phyloP scores from a whole-genome alignment of 2,797 vertebrate species.

The Amniataba percoides region DNA sequence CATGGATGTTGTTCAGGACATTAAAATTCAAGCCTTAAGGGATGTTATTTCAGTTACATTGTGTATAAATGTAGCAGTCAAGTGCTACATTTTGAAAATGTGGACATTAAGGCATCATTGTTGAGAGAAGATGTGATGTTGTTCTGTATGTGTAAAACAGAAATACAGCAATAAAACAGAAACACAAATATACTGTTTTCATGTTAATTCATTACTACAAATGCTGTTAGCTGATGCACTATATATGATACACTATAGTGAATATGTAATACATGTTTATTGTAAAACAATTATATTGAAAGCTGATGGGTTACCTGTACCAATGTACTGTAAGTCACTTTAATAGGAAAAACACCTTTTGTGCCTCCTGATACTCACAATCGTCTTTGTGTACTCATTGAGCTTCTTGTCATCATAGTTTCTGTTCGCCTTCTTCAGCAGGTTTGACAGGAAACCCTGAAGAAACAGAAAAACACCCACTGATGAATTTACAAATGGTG shows the following conservation, averaged over 20 bases:
- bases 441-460: constrained; percentile 95
- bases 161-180: no score
- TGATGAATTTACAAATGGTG: not conserved
- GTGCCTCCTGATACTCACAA: constrained; percentile 84
- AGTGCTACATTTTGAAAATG: not conserved
- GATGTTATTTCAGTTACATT: constrained; percentile 18
- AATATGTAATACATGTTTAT: not conserved
- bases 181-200: not conserved
- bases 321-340: not conserved
- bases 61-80: constrained; percentile 5
- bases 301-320: not conserved
- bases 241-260: not conserved
- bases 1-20: constrained; percentile 14
- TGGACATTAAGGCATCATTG: not conserved
- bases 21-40: constrained; percentile 23
- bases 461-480: constrained; percentile 1
- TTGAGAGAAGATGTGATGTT: not conserved
- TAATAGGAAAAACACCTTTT: not conserved
- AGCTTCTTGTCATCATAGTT: constrained; percentile 94
- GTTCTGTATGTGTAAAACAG: not conserved
- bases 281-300: no score
- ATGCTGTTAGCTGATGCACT: not conserved
- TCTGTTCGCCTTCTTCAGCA: constrained; percentile 95
- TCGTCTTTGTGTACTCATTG: constrained; percentile 95
- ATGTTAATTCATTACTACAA: not conserved